Base-by-base conservation (phyloP, 2,797 vertebrate genomes). In the Hybognathus amarus region DNA sequence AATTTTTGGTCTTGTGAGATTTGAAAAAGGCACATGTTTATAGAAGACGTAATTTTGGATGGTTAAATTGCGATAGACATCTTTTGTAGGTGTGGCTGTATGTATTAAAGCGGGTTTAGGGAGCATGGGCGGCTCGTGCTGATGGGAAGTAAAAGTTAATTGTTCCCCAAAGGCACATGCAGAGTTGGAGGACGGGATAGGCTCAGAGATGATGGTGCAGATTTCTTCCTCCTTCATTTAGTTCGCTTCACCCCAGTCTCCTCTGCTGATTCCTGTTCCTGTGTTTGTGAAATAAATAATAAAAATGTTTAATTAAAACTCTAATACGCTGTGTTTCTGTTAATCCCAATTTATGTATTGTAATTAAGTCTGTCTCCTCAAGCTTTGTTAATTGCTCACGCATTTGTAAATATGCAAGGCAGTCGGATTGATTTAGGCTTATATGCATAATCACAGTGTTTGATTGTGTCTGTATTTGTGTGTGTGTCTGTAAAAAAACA, bases 71-170 rank as follows among this genome's bases (percentile, higher is more conserved):
- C 64, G 59, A 74, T 76, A 56, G 79, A 61, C 24, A 56, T 59
- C 38, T 61, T 87, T 82, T 89, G 81, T 75, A 86, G 83, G 85
- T 88, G 89, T 90, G 82, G 59, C 85, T 80, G 87, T 87, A 86
- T 87, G 79, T 90, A 89, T 92, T 87, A 87, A 84, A 76, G 78
- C 42, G 70, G 63, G 82, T 77, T 74, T 47, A 54, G 77, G 71
- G 83, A 73, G 82, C 71, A 79, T 67, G 85, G 84, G 88, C 82
- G 87, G 88, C 56, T 92, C 91, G 89, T 92, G 92, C 91, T 90
- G 86, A 92, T 93, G 91, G 91, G 90, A 95, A 93, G 92, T 94
- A 93, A 95, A 94, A 94, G 92, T 93, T 95, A 95, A 95, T 94
- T 95, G 92, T 95, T 94, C 94, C 93, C 93, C 5, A 6, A 91